These are phyloP conservation scores for Alcedo quadribrachys DNA, from an alignment of 2,797 vertebrate genomes.

Conservation along the genomic window DNA sequence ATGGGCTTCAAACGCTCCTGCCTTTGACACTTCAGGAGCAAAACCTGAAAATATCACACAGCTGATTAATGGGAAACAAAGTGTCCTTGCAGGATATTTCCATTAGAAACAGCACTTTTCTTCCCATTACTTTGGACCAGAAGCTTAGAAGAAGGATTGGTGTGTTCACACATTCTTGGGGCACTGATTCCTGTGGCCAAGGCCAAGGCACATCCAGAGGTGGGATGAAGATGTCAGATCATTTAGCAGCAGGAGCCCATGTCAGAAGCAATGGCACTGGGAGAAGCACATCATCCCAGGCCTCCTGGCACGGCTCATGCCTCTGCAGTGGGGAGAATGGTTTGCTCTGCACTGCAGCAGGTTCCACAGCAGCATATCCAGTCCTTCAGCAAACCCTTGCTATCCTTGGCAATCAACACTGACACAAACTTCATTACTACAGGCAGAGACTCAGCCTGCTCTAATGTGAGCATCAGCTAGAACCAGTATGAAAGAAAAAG, in stretches of 20 bases:
- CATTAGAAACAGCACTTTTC: background rate
- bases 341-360: fast-evolving
- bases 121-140: background rate
- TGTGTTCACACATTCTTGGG: background rate
- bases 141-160: background rate
- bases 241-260: background rate
- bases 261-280: background rate
- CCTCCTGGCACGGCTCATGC: background rate
- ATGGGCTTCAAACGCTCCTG: background rate
- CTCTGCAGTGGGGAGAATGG: background rate
- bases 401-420: background rate
- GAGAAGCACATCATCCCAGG: background rate
- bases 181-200: background rate
- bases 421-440: background rate
- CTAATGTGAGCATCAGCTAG: background rate
- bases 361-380: background rate
- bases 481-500: background rate
- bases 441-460: background rate
- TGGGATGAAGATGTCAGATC: background rate
- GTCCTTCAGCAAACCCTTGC: background rate
- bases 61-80: background rate
- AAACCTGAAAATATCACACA: background rate
- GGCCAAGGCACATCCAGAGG: background rate
- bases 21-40: background rate
- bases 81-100: background rate